A percentile compares a stretch with the other conserved stretches of the same genome.
phyloP scores from a whole-genome alignment of 2,113 vertebrate species.

The Salvelinus alpinus region DNA sequence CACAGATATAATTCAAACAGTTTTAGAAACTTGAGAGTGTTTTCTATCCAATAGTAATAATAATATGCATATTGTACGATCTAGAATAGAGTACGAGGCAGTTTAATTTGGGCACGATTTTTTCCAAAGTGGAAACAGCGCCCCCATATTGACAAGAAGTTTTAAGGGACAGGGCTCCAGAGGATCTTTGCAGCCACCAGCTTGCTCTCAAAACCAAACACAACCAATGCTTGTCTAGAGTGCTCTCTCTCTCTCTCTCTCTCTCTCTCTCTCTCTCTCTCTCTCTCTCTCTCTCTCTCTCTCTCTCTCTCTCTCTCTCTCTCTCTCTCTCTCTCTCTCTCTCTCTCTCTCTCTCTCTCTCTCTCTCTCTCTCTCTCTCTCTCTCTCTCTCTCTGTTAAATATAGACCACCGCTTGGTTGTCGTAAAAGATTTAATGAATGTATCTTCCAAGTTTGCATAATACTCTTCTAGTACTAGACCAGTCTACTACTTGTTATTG shows the following conservation, averaged over 20 bases:
- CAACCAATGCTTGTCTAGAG: constrained; percentile 70
- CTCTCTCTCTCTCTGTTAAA: constrained; percentile 71
- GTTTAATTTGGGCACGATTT: no score
- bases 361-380: constrained; percentile 31
- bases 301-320: constrained; percentile 30
- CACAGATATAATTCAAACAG: no score
- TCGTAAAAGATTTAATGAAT: constrained; percentile 72
- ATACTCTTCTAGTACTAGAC: constrained; percentile 63
- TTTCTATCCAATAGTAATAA: no score
- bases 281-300: constrained; percentile 49
- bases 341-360: constrained; percentile 48
- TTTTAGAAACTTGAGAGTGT: no score
- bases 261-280: constrained; percentile 48
- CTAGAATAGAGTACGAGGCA: no score
- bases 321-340: constrained; percentile 49
- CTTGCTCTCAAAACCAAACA: constrained; percentile 71
- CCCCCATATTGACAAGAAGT: no score
- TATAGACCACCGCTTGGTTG: constrained; percentile 73
- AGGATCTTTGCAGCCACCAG: constrained; percentile 72
- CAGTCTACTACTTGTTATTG: constrained; percentile 61
- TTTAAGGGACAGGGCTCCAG: constrained; percentile 69
- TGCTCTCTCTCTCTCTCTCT: constrained; percentile 57
- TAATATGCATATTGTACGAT: no score
- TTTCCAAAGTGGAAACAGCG: no score
- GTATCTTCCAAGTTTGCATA: constrained; percentile 67